Percentiles rank a stretch among this genome's conserved stretches.
phyloP scores from a whole-genome alignment of 2,888 invertebrate species.

The Drosophila antonietae region DNA sequence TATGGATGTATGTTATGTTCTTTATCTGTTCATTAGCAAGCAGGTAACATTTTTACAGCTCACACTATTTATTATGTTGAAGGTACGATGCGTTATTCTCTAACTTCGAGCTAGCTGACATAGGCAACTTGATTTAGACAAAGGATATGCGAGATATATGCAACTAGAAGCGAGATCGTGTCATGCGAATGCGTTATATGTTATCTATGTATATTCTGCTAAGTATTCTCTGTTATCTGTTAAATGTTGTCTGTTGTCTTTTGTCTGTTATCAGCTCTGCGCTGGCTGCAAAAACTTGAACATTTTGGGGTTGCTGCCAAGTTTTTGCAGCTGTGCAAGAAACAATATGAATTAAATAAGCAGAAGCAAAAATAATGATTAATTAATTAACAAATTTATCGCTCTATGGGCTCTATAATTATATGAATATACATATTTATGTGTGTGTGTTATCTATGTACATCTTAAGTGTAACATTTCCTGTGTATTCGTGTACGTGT shows the following conservation, averaged over 20 bases:
- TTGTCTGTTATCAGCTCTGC: conserved; percentile 18
- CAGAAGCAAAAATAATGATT: conserved; percentile 25
- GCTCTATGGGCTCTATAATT: conserved; percentile 35
- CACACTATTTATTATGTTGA: conserved; percentile 82
- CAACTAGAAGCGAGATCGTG: conserved; percentile 47
- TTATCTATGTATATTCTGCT: conserved; percentile 9
- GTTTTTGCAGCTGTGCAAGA: conserved; percentile 42
- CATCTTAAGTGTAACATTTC: conserved; percentile 53
- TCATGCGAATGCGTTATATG: conserved; percentile 17
- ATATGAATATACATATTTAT: conserved; percentile 28
- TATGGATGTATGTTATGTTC: conserved; percentile 19
- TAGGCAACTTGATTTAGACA: conserved; percentile 43
- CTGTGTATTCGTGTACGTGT: neutral
- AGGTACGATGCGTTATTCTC: conserved; percentile 76
- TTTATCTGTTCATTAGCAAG: conserved; percentile 72
- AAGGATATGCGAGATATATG: conserved; percentile 39
- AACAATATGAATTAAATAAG: conserved; percentile 6
- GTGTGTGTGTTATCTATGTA: conserved; percentile 52
- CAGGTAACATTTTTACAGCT: conserved; percentile 85
- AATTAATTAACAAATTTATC: conserved; percentile 41
- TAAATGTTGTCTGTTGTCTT: neutral
- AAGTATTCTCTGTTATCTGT: neutral
- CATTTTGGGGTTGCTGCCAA: conserved; percentile 55
- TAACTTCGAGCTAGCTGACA: conserved; percentile 36
- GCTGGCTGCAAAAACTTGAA: conserved; percentile 46